Percentiles rank a stretch among this genome's conserved stretches.
phyloP scores from a whole-genome alignment of 23 tunicate species.

The Ciona savignyi region DNA sequence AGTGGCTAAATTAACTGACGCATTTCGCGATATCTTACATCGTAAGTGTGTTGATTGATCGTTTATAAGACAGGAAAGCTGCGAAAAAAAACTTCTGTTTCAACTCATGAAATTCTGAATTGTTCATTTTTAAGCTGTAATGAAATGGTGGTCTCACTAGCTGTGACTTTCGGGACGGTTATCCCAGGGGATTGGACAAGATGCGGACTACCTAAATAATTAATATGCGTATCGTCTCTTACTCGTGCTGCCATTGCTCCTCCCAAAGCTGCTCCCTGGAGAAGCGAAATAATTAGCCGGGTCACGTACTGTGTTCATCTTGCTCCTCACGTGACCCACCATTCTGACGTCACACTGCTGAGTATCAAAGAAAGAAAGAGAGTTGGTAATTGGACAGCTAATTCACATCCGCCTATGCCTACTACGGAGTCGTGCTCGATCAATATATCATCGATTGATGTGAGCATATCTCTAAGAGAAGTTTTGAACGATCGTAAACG shows the following conservation, averaged over 20 bases:
- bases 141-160: not conserved
- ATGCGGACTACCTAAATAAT: constrained; percentile 1
- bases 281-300: constrained; percentile 1
- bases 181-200: not conserved
- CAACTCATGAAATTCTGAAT: not conserved
- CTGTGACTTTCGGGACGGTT: not conserved
- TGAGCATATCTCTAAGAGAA: not conserved
- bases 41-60: no score
- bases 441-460: not conserved
- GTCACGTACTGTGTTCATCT: not conserved
- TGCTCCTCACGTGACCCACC: not conserved
- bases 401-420: not conserved
- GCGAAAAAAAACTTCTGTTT: no score
- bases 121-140: not conserved
- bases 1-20: no score
- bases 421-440: not conserved
- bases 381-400: not conserved
- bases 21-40: no score
- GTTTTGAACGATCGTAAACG: not conserved
- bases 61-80: no score
- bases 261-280: not conserved
- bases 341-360: not conserved
- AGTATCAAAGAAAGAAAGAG: not conserved
- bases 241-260: not conserved
- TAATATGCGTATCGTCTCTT: not conserved